phyloP scores from a whole-genome alignment of 2,888 invertebrate species.

The Gastracanthus pulcherrimus region DNA sequence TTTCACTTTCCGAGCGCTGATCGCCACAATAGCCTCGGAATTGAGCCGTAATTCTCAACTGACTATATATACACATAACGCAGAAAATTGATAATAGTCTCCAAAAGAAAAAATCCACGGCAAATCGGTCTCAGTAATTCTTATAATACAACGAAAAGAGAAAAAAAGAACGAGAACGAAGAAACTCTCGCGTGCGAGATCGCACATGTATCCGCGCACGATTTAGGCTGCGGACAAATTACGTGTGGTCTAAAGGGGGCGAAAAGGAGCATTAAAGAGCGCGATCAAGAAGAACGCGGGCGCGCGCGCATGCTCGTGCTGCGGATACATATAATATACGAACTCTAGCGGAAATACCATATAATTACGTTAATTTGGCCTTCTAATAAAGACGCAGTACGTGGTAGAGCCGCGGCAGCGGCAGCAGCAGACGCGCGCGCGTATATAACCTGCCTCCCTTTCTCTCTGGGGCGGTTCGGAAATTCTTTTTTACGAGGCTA shows the following conservation, averaged over 20 bases:
- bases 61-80: no score
- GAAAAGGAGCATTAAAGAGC: constrained; percentile 16
- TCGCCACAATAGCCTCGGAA: neutral
- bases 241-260: constrained; percentile 36
- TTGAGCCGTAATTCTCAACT: neutral
- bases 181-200: no score
- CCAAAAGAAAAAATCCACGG: no score
- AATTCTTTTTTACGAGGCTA: no score
- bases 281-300: constrained; percentile 14
- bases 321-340: no score
- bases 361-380: constrained; percentile 62
- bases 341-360: constrained; percentile 50
- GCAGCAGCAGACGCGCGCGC: neutral
- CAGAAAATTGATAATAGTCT: no score
- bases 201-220: neutral
- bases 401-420: no score
- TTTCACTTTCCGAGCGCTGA: constrained; percentile 12
- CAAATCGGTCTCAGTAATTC: neutral
- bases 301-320: no score
- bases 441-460: no score
- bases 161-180: neutral
- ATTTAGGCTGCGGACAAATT: constrained; percentile 40
- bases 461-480: no score
- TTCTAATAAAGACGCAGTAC: constrained; percentile 64
- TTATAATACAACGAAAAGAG: neutral